Evolutionary conservation across 2,888 invertebrate genomes (phyloP).

Genomic region (Mesoligia furuncula): DNA sequence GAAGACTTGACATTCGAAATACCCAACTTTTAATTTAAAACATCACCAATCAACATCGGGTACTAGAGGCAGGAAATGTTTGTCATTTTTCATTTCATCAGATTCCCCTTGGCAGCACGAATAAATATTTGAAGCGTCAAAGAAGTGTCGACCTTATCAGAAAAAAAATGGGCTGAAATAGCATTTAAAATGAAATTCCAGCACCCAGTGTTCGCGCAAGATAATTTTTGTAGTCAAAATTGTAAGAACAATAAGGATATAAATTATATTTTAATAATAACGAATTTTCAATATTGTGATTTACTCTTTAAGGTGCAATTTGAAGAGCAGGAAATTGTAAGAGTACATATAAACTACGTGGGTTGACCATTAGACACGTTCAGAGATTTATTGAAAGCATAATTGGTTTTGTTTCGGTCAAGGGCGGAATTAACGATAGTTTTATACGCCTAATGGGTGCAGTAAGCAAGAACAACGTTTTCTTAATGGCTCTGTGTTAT

Average conservation of each 20-base stretch:
- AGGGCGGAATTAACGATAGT: constrained; percentile 83
- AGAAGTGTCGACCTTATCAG: constrained; percentile 35
- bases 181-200: constrained; percentile 50
- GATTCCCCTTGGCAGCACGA: constrained; percentile 26
- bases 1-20: constrained; percentile 31
- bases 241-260: constrained; percentile 66
- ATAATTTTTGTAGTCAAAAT: constrained; percentile 65
- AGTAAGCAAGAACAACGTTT: constrained; percentile 75
- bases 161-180: constrained; percentile 41
- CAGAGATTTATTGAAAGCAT: constrained; percentile 84
- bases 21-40: constrained; percentile 52
- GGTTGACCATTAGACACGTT: constrained; percentile 74
- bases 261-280: constrained; percentile 43
- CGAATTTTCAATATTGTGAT: constrained; percentile 52
- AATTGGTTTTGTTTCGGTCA: constrained; percentile 86
- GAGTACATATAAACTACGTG: constrained; percentile 67
- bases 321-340: constrained; percentile 31
- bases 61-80: constrained; percentile 27
- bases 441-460: constrained; percentile 82
- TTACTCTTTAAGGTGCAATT: constrained; percentile 52
- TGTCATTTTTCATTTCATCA: constrained; percentile 47
- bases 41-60: constrained; percentile 31
- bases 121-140: constrained; percentile 44
- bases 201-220: constrained; percentile 64
- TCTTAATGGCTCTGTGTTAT: constrained; percentile 75